Evolutionary conservation across 2,888 invertebrate species (phyloP).

Genomic region (Pristionchus exspectatus): DNA sequence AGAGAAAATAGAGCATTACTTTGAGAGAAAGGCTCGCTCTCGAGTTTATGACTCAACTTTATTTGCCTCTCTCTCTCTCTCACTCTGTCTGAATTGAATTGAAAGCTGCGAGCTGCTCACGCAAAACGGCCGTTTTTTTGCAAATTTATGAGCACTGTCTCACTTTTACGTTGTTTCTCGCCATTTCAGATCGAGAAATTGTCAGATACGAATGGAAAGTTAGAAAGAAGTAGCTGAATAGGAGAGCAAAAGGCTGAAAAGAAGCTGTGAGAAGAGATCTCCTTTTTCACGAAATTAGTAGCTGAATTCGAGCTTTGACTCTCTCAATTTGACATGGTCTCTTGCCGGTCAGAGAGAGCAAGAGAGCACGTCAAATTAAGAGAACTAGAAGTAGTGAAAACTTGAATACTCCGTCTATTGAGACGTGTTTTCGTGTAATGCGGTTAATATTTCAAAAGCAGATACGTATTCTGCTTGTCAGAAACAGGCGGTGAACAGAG

Average conservation of each 20-base stretch:
- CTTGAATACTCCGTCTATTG: neutral
- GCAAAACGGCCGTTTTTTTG: neutral
- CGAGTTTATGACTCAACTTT: conserved; percentile 4
- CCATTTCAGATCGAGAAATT: neutral
- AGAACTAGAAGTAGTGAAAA: neutral
- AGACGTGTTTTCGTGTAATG: neutral
- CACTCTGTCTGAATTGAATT: neutral
- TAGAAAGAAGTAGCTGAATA: neutral
- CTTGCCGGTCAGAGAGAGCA: neutral
- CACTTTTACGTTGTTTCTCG: too few species aligned
- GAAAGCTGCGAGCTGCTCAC: neutral
- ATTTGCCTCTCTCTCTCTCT: conserved; percentile 13
- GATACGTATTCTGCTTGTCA: neutral
- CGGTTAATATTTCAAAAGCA: neutral
- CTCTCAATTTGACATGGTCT: neutral
- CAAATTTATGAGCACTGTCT: too few species aligned
- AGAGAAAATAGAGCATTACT: neutral
- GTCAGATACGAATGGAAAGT: neutral
- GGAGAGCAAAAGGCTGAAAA: conserved; percentile 9
- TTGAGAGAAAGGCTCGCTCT: neutral
- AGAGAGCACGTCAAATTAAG: neutral
- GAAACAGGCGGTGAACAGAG: neutral
- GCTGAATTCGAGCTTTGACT: conserved; percentile 2
- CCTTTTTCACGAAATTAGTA: neutral
- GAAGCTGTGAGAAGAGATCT: neutral